Percentiles rank a stretch among this genome's conserved stretches.
phyloP scores from a whole-genome alignment of 2,797 vertebrate species.

The Silurus lanzhouensis region DNA sequence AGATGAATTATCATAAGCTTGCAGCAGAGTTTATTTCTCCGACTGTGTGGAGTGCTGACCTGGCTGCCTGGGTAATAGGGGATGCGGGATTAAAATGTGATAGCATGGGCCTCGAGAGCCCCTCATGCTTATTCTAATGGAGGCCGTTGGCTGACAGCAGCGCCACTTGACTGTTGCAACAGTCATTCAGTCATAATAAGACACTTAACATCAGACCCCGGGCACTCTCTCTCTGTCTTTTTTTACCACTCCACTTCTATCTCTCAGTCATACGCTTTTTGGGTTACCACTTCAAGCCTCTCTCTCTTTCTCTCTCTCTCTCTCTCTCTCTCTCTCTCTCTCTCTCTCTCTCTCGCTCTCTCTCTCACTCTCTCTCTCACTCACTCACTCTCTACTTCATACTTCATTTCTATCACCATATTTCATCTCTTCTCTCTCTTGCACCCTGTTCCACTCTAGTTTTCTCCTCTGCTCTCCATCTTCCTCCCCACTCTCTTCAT shows the following conservation, averaged over 20 bases:
- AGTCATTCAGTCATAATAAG: constrained; percentile 63
- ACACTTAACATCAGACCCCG: constrained; percentile 59
- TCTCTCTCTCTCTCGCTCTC: constrained; percentile 18
- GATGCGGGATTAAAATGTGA: constrained; percentile 76
- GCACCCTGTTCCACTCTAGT: constrained; percentile 13
- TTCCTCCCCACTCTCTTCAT: constrained; percentile 28
- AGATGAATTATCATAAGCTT: constrained; percentile 63
- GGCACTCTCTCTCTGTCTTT: constrained; percentile 35
- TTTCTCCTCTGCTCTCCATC: constrained; percentile 17
- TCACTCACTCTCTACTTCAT: not conserved
- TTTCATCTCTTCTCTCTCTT: constrained; percentile 25
- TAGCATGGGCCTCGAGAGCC: constrained; percentile 76
- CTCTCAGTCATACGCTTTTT: constrained; percentile 44
- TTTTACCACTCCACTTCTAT: constrained; percentile 41
- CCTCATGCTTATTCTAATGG: constrained; percentile 79
- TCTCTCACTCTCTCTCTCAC: not conserved
- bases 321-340: constrained; percentile 25
- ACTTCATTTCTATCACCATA: constrained; percentile 21
- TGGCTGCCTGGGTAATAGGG: constrained; percentile 74
- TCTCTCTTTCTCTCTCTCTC: constrained; percentile 16
- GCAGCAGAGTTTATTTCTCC: constrained; percentile 70
- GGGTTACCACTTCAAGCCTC: constrained; percentile 31
- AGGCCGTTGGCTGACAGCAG: constrained; percentile 74
- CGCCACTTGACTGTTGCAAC: constrained; percentile 68
- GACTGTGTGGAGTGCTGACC: constrained; percentile 75